Base-by-base conservation (phyloP, 92 coral and sea anemone species). In the Palythoa caribaeorum region DNA sequence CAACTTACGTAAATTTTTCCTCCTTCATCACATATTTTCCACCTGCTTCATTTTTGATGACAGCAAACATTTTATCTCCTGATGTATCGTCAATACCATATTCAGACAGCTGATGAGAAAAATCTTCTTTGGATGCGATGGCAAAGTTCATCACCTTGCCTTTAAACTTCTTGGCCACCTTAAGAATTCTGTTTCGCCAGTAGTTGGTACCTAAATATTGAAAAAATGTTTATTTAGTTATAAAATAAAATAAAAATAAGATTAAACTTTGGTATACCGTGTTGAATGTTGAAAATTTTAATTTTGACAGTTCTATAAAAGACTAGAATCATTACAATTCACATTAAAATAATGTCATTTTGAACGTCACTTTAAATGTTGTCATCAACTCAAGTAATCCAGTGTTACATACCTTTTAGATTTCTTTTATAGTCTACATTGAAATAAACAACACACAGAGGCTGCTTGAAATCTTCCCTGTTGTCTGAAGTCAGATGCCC, bases 151-250 rank as follows among this genome's bases (percentile, higher is more conserved):
- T 86, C 11, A 87, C 98, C 77, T 92, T 95, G 57, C 87, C 88
- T 38, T 89, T 83, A 71, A 92, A 92, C 35, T 80, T 87, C 52
- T 71, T 84, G 73, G 98, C 94, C 73, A 90, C 97, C 77, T 96
- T 96, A 59, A 96, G 36, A 13, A 96, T 91, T 87, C 99, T 91
- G 92, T 96, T 96, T 37, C 99, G 95, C 99, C 99, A 96, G 84
- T 96, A 96, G 88, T 90, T 93, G 53, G 98, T 92, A 3, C 99
- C 99, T 97, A 36, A 28, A 38, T 79, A 2, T 52, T 3, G 71
- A 17, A 72, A 53, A 39, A 3, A 28, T 28, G 3, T 44, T 17
- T 3, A 70, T 19, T 15, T 13, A 78, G 52, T 12, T 65, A 6
- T n/a, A 77, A 20, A 40, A 44, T 28, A 28, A 28, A 28, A 28